Conservation (phyloP, 2,888 invertebrate species). For the Laspeyria flexula region DNA sequence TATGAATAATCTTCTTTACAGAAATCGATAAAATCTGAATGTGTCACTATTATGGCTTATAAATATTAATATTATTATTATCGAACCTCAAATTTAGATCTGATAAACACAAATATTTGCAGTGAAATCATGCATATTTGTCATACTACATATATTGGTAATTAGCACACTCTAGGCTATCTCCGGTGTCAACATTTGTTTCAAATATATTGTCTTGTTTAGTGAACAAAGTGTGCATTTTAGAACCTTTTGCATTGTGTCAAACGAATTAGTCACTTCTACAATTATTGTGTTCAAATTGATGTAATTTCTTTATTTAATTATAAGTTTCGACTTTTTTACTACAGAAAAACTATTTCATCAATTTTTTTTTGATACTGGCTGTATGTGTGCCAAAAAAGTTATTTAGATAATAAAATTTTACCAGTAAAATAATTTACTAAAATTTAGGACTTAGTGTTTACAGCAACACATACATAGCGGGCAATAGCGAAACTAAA, state of each 20-base stretch:
- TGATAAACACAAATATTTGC: too few species aligned
- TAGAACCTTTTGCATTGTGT: slow-evolving; percentile 12
- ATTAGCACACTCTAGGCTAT: not conserved
- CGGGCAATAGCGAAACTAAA: not conserved
- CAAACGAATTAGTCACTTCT: slow-evolving; percentile 15
- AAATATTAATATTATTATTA: not conserved
- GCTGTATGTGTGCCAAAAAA: not conserved
- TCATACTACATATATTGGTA: not conserved
- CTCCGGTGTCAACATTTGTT: not conserved
- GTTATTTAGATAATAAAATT: not conserved
- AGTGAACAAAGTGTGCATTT: slow-evolving; percentile 9
- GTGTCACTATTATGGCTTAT: too few species aligned
- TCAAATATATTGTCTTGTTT: not conserved
- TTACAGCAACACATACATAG: too few species aligned
- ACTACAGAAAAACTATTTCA: not conserved
- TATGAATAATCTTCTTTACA: too few species aligned
- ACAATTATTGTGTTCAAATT: slow-evolving; percentile 31
- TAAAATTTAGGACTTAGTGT: too few species aligned
- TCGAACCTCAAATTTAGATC: not conserved
- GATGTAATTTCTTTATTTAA: slow-evolving; percentile 4
- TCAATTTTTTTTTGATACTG: not conserved
- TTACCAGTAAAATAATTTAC: not conserved
- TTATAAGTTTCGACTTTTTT: slow-evolving; percentile 3
- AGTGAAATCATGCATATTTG: too few species aligned
- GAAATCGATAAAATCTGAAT: too few species aligned